These are phyloP conservation scores for Conomelus anceps DNA, from an alignment of 2,888 invertebrate species.

Conservation along the genomic window DNA sequence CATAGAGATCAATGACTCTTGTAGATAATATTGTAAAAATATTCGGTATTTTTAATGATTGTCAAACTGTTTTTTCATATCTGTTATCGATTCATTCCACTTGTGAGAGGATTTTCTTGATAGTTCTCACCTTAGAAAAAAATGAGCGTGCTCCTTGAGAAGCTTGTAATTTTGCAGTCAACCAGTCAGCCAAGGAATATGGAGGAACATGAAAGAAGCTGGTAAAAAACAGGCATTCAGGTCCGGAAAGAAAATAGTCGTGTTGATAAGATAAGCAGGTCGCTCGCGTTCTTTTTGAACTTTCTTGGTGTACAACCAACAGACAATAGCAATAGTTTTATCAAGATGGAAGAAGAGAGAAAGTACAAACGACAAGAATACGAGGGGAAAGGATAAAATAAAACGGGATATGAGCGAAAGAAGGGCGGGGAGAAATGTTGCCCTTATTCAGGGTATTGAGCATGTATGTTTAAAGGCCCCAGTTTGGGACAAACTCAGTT, in stretches of 20 bases:
- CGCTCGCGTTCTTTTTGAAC: neutral
- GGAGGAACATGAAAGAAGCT: neutral
- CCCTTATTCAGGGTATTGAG: neutral
- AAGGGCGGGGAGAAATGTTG: neutral
- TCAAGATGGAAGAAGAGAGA: neutral
- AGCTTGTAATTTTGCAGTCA: neutral
- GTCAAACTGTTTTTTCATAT: too few species aligned
- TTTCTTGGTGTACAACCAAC: neutral
- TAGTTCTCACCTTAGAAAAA: too few species aligned
- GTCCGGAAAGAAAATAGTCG: neutral
- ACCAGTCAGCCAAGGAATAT: neutral
- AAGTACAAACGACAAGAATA: neutral
- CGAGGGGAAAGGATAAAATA: neutral
- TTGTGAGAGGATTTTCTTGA: too few species aligned
- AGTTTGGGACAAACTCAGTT: neutral
- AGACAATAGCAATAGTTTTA: neutral
- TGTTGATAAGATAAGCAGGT: neutral
- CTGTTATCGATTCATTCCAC: too few species aligned
- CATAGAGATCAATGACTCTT: too few species aligned
- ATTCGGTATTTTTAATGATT: too few species aligned
- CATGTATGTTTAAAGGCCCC: neutral
- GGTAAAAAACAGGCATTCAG: neutral
- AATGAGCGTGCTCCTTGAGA: neutral
- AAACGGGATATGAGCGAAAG: neutral
- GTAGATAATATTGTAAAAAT: too few species aligned